A percentile compares a stretch with the other conserved stretches of the same genome.
Evolutionary conservation across 1,140 invertebrate species (phyloP).

Genomic region (Archivesica marissinica): DNA sequence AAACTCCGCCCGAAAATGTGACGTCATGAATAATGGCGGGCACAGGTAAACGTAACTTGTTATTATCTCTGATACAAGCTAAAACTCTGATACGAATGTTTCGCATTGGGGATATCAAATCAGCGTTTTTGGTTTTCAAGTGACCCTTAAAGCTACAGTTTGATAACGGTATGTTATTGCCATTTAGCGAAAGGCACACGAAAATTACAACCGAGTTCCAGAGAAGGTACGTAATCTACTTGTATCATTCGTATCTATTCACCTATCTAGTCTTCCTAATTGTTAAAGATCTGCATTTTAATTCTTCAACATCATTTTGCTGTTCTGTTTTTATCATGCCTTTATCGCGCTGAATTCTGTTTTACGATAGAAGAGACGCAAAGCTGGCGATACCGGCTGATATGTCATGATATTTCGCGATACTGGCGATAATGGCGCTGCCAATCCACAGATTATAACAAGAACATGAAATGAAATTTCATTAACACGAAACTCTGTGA

Average conservation of each 20-base stretch:
- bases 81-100: conserved; percentile 55
- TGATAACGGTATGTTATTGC: conserved; percentile 50
- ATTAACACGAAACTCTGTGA: conserved; percentile 34
- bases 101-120: conserved; percentile 51
- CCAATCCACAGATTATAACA: not conserved
- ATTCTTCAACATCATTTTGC: conserved; percentile 21
- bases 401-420: conserved; percentile 57
- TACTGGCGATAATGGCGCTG: not conserved
- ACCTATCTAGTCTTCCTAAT: conserved; percentile 31
- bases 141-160: conserved; percentile 54
- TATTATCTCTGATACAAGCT: conserved; percentile 58
- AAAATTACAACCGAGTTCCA: not conserved
- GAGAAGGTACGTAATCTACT: conserved; percentile 24
- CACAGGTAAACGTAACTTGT: conserved; percentile 59
- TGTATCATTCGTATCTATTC: conserved; percentile 40
- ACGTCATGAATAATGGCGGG: conserved; percentile 34
- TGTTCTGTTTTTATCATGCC: conserved; percentile 37
- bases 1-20: conserved; percentile 37
- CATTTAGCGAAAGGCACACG: conserved; percentile 5
- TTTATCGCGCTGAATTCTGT: conserved; percentile 51
- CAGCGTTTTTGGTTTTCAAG: conserved; percentile 54
- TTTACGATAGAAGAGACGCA: conserved; percentile 39
- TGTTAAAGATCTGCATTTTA: conserved; percentile 36
- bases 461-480: conserved; percentile 24
- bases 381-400: conserved; percentile 31